phyloP scores from a whole-genome alignment of 2,888 invertebrate genomes.

The Griposia aprilina region DNA sequence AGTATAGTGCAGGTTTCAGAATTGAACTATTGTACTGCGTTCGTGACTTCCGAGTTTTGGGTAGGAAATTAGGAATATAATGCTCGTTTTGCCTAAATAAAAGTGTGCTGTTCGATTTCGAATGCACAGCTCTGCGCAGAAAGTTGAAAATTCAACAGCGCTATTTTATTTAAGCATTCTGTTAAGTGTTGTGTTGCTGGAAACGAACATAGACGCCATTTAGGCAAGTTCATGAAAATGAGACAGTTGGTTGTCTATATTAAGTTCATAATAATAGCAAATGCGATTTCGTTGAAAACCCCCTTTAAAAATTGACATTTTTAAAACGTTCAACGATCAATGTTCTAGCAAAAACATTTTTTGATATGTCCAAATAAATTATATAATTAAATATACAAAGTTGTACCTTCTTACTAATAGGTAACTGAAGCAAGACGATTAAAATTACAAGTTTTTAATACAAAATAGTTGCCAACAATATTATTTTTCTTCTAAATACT shows the following conservation, averaged over 20 bases:
- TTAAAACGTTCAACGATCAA: slow-evolving; percentile 30
- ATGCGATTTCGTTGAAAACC: slow-evolving; percentile 13
- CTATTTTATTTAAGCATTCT: background rate
- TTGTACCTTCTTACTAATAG: slow-evolving; percentile 22
- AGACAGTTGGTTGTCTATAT: background rate
- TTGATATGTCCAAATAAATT: slow-evolving; percentile 61
- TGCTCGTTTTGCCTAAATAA: background rate
- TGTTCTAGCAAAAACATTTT: slow-evolving; percentile 26
- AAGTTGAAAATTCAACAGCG: background rate
- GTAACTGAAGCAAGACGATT: slow-evolving; percentile 26
- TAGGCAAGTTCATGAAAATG: background rate
- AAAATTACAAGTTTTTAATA: slow-evolving; percentile 46
- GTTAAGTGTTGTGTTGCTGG: background rate
- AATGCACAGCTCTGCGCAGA: background rate
- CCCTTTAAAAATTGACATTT: background rate
- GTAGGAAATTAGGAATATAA: background rate
- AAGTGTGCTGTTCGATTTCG: background rate
- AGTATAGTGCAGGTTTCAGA: background rate
- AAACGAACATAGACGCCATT: background rate
- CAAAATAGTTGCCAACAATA: slow-evolving; percentile 57
- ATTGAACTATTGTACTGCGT: background rate
- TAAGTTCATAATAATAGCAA: background rate
- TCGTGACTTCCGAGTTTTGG: background rate
- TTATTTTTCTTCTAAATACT: slow-evolving; percentile 42
- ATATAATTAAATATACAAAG: slow-evolving; percentile 54